Percentiles rank a stretch among this genome's conserved stretches.
phyloP scores from a whole-genome alignment of 2,113 vertebrate species.

The Dicaeum eximium region DNA sequence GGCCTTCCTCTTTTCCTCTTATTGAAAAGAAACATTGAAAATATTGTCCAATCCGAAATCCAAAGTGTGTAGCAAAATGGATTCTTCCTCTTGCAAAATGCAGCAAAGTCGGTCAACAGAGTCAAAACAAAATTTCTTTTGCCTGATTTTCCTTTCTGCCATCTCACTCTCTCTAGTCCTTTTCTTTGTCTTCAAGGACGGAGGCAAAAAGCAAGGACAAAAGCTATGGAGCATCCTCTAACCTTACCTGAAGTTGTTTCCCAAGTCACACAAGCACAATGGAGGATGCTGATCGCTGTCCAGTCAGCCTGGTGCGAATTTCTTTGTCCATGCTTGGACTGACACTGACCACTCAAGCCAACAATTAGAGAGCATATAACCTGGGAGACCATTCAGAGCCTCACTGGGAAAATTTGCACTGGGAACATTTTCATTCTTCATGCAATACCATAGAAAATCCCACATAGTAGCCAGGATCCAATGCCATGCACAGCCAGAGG shows the following conservation, averaged over 20 bases:
- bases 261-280: not conserved
- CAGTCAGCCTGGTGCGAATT: not conserved
- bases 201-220: not conserved
- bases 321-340: not conserved
- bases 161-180: not conserved
- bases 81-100: not conserved
- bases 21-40: not conserved
- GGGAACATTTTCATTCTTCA: not conserved
- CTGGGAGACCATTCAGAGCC: not conserved
- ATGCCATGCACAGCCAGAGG: not conserved
- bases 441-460: not conserved
- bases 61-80: not conserved
- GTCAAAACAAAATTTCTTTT: not conserved
- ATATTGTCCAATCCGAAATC: not conserved
- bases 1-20: not conserved
- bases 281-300: rapidly evolving
- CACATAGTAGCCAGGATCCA: rapidly evolving
- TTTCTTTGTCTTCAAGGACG: not conserved
- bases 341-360: not conserved
- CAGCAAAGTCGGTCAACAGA: not conserved
- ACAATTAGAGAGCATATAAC: not conserved
- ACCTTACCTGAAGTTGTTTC: not conserved
- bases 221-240: not conserved
- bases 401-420: not conserved
- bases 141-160: not conserved